Evolutionary conservation across 2,113 vertebrate species (phyloP), one percentile per base, ranked within the genome.

Genomic region (Phyllostomus discolor): DNA sequence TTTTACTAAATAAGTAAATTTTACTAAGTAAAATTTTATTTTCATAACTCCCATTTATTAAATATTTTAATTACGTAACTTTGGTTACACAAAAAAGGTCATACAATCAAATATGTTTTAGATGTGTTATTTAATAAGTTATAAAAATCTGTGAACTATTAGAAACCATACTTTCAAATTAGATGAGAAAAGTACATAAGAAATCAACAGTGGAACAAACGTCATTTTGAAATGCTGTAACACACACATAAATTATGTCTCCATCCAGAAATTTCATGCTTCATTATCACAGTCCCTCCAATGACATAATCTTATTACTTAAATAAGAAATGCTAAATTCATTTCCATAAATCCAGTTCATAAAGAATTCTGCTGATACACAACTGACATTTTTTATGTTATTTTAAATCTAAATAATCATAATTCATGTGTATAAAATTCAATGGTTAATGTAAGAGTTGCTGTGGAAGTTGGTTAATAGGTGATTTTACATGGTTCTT

Each of bases 91-190:
- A 80, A 70, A 88, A 91, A 83, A 48, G 7, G 64, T 83, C 50
- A 90, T 62, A 83, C 75, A 69, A 24, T 12, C 24, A 93, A 86
- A 10, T 48, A 78, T 24, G 4, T 78, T 38, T 86, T 15, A 76
- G 16, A 86, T 31, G 69, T n/a, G 7, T 76, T 62, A 66, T 72
- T 92, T 93, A 85, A 95, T 50, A 66, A 62, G 85, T 88, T 91
- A 46, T 43, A 73, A 79, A 95, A 95, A 87, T 41, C 24, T 70
- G 12, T 4, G 87, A 82, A 80, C 4, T 80, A 70, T 59, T 57
- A 92, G 5, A 86, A 78, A 59, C 72, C 31, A 62, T 52, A 91
- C 7, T 93, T 97, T 93, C 84, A 96, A 96, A 52, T 94, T 79
- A 95, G 28, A 41, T 81, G 14, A 72, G 14, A 72, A 72, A 93